Conservation (phyloP, 2,797 vertebrate genomes). For the Picus viridis region DNA sequence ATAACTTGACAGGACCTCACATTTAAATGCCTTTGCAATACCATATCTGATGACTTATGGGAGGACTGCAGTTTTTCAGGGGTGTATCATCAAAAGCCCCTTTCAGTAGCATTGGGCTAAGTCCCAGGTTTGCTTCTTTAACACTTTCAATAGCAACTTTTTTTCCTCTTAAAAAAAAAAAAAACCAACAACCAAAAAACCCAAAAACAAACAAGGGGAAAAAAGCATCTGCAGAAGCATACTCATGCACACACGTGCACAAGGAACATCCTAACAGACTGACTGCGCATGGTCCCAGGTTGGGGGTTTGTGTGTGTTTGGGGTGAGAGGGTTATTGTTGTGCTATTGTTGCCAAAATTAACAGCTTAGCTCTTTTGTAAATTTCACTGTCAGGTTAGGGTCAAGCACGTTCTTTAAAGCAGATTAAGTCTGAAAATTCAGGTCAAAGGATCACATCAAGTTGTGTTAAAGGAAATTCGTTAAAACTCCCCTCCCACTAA, state of each 20-base stretch:
- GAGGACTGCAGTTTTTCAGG: constrained; percentile 69
- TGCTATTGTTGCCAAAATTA: constrained; percentile 31
- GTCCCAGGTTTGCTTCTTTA: constrained; percentile 71
- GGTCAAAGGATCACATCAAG: constrained; percentile 69
- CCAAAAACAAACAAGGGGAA: too few relatives aligned
- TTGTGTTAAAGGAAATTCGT: constrained; percentile 71
- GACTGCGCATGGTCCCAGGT: not conserved
- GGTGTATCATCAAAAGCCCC: constrained; percentile 74
- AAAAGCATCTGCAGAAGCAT: not conserved
- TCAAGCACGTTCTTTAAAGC: constrained; percentile 47
- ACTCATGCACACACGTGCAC: not conserved
- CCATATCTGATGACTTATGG: constrained; percentile 76
- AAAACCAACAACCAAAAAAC: too few relatives aligned
- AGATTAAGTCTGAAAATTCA: constrained; percentile 68
- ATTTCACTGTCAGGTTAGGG: not conserved
- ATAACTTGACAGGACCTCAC: constrained; percentile 78
- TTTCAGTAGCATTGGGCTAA: constrained; percentile 78
- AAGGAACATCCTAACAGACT: not conserved
- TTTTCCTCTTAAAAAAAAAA: not conserved
- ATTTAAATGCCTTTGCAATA: constrained; percentile 79
- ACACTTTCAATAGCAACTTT: constrained; percentile 66
- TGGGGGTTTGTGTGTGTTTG: not conserved
- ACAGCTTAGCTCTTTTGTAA: constrained; percentile 22
- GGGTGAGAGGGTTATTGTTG: not conserved
- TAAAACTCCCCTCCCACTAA: constrained; percentile 71